These are phyloP conservation scores for Manis crassicaudata DNA, from an alignment of 2,797 vertebrate species.

Conservation along the genomic window DNA sequence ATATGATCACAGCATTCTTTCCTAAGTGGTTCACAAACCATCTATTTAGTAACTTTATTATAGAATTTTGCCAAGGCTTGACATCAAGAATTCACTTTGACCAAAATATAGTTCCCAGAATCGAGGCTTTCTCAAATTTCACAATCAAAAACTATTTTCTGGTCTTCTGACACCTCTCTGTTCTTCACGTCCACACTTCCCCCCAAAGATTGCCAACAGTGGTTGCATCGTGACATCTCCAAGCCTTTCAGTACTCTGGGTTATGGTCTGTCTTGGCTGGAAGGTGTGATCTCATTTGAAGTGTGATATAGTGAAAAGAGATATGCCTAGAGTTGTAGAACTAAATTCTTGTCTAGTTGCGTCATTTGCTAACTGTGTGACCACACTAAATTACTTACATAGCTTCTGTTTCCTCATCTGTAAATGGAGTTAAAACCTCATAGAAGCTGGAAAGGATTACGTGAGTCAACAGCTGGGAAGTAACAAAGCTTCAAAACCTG, in stretches of 20 bases:
- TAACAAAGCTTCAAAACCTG: not conserved
- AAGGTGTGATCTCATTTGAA: constrained; percentile 39
- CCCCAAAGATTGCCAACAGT: not conserved
- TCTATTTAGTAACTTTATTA: constrained; percentile 44
- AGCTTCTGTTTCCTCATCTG: constrained; percentile 30
- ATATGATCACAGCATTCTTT: constrained; percentile 47
- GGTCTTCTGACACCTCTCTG: constrained; percentile 31
- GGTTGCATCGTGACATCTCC: constrained; percentile 19
- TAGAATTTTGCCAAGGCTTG: constrained; percentile 56
- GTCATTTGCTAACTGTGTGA: not conserved
- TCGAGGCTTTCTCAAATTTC: constrained; percentile 53
- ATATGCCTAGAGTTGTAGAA: not conserved
- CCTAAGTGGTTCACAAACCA: constrained; percentile 52
- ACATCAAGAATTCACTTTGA: constrained; percentile 63
- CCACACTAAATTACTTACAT: not conserved
- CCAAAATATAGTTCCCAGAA: constrained; percentile 43
- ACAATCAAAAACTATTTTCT: constrained; percentile 52
- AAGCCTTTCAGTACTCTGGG: not conserved
- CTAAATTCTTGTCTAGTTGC: not conserved
- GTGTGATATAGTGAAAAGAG: not conserved
- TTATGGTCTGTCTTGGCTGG: constrained; percentile 19
- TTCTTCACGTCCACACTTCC: not conserved
- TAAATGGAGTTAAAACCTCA: not conserved
- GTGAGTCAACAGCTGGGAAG: not conserved
- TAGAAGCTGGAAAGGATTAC: not conserved